Conservation (phyloP, 2,888 invertebrate genomes). For the Eledona agricola region DNA sequence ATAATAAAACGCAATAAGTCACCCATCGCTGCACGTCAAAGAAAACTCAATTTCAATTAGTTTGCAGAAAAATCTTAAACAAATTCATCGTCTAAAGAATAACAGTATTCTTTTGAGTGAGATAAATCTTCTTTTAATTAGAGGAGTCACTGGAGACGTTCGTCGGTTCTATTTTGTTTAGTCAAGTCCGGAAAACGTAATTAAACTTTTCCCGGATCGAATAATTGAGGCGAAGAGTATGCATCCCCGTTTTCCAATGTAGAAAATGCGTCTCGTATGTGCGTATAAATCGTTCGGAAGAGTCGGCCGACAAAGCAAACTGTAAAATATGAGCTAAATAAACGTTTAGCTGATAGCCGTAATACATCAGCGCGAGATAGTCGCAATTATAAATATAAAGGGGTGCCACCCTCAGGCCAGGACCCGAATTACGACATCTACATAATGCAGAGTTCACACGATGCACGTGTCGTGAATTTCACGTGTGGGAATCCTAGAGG, state of each 20-base stretch:
- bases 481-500: conserved; percentile 35
- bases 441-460: conserved; percentile 40
- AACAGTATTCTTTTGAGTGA: conserved; percentile 42
- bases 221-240: conserved; percentile 6
- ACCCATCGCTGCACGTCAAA: conserved; percentile 50
- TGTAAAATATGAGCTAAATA: conserved; percentile 41
- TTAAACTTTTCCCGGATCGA: conserved; percentile 14
- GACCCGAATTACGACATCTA: conserved; percentile 38
- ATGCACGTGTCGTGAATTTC: conserved; percentile 30
- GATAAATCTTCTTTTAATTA: conserved; percentile 26
- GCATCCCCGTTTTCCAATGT: conserved; percentile 6
- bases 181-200: conserved; percentile 17
- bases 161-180: conserved; percentile 1
- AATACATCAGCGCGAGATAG: conserved; percentile 41
- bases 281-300: conserved; percentile 24
- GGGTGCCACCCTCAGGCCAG: conserved; percentile 39
- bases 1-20: conserved; percentile 50
- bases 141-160: conserved; percentile 12
- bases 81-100: conserved; percentile 38
- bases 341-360: conserved; percentile 41
- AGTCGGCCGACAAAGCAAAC: conserved; percentile 34
- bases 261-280: conserved; percentile 20
- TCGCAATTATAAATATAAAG: conserved; percentile 44
- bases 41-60: conserved; percentile 52
- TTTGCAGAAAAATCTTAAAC: conserved; percentile 49